These are phyloP conservation scores for Mormoops blainvillei DNA, from an alignment of 2,113 vertebrate species.

Conservation along the genomic window DNA sequence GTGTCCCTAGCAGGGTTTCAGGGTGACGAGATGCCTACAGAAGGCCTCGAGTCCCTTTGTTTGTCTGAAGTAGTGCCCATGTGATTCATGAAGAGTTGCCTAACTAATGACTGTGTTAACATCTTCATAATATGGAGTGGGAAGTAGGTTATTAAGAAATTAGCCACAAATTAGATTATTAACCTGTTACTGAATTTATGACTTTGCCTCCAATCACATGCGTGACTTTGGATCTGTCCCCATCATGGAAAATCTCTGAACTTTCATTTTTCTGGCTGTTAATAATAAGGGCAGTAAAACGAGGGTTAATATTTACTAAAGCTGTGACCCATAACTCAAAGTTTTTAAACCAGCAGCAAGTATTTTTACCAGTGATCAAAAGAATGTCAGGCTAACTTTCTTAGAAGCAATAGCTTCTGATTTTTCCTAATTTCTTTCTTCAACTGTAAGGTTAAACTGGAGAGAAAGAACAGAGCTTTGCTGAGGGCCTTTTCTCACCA, in stretches of 20 bases:
- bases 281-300: slow-evolving; percentile 30
- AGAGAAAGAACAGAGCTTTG: neutral
- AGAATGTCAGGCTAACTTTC: neutral
- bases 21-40: neutral
- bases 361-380: neutral
- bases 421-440: neutral
- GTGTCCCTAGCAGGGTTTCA: neutral
- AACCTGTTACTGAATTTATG: neutral
- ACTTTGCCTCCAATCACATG: neutral
- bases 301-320: slow-evolving; percentile 46
- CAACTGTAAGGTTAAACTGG: neutral
- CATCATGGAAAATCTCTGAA: neutral
- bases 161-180: neutral
- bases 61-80: neutral
- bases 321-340: neutral
- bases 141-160: neutral
- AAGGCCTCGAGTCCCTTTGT: neutral
- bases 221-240: neutral
- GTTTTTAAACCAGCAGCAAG: slow-evolving; percentile 11
- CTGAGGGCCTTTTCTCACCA: neutral
- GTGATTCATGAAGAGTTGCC: neutral
- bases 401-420: neutral
- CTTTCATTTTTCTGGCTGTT: neutral
- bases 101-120: neutral
- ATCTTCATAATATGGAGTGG: neutral